A percentile compares a stretch with the other conserved stretches of the same genome.
Conservation (phyloP, 2,797 vertebrate species). For the Rhinophrynus dorsalis region DNA sequence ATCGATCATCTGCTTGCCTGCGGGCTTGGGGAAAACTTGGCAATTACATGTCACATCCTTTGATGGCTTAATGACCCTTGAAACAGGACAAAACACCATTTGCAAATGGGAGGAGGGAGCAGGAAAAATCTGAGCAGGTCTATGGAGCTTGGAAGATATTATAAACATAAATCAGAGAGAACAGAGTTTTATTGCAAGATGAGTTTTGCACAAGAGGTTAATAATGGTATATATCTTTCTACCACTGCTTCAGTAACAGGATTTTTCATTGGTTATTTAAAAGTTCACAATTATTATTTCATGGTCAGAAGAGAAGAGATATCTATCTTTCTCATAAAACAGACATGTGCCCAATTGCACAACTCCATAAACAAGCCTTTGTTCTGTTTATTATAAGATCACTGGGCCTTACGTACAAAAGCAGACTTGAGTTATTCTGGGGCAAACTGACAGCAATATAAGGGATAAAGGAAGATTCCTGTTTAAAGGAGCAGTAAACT, state of each 20-base stretch:
- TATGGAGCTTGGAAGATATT: conserved; percentile 1
- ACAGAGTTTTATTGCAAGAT: conserved; percentile 3
- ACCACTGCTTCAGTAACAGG: conserved; percentile 4
- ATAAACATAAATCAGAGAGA: conserved; percentile 31
- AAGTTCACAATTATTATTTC: neutral
- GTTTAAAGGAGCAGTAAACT: no score
- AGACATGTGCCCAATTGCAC: no score
- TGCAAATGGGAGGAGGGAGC: conserved; percentile 24
- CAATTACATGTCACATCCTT: conserved; percentile 45
- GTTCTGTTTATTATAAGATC: no score
- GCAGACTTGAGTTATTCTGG: no score
- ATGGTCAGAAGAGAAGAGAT: neutral
- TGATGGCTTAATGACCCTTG: conserved; percentile 42
- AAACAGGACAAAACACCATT: conserved; percentile 33
- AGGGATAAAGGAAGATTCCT: no score
- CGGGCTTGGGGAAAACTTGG: conserved; percentile 3
- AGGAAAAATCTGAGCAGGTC: neutral
- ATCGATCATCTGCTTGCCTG: conserved; percentile 9
- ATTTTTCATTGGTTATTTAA: conserved; percentile 1
- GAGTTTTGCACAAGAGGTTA: conserved; percentile 15
- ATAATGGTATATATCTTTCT: conserved; percentile 35
- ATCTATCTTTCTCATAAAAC: no score
- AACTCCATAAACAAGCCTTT: no score
- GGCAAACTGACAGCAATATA: no score
- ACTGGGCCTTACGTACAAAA: no score